phyloP scores from a whole-genome alignment of 1,140 invertebrate genomes.

The Pinna nobilis region DNA sequence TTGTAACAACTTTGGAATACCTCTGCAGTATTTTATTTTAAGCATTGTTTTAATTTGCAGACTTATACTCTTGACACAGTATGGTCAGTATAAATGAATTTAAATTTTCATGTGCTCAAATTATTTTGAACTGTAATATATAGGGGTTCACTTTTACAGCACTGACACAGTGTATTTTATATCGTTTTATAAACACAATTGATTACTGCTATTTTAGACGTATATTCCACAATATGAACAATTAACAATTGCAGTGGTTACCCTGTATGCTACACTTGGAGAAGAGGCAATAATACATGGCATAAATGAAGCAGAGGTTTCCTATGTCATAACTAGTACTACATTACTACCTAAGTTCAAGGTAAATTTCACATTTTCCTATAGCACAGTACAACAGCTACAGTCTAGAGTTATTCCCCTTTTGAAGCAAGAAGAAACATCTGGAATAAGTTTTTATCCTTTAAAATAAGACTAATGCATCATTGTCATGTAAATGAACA shows the following conservation, averaged over 20 bases:
- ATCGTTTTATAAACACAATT: too few relatives aligned
- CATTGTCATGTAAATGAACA: too few relatives aligned
- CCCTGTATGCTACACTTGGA: slow-evolving; percentile 96
- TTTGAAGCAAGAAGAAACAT: too few relatives aligned
- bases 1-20: not conserved
- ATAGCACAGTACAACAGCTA: too few relatives aligned
- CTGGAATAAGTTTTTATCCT: too few relatives aligned
- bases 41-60: too few relatives aligned
- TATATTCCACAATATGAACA: not conserved
- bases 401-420: too few relatives aligned
- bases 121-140: not conserved
- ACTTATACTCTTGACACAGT: not conserved
- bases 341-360: slow-evolving; percentile 94
- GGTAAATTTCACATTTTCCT: slow-evolving; percentile 52
- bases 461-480: too few relatives aligned
- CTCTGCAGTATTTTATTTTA: too few relatives aligned
- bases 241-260: slow-evolving; percentile 84
- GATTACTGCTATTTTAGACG: too few relatives aligned
- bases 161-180: not conserved
- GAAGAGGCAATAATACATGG: slow-evolving; percentile 97
- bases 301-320: slow-evolving; percentile 97
- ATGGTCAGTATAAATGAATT: not conserved
- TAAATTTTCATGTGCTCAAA: not conserved
- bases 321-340: slow-evolving; percentile 90
- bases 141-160: not conserved